Conservation (phyloP, 2,113 vertebrate species). For the Sapajus apella region DNA sequence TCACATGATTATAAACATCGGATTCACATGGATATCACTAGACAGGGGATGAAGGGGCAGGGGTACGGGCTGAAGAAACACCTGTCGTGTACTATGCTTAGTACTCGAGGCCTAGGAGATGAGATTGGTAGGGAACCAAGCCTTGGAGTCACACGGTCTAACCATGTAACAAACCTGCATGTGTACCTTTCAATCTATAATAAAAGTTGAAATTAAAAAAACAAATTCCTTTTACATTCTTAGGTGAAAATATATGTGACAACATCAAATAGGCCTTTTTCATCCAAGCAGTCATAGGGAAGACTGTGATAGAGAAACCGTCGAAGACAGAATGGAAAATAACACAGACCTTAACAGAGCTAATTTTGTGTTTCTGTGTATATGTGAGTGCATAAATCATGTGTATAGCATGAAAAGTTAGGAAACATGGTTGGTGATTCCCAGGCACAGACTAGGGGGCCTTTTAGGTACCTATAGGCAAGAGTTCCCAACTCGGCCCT, state of each 20-base stretch:
- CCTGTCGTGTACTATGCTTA: no score
- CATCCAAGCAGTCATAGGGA: not conserved
- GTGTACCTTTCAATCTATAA: no score
- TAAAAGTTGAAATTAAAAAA: no score
- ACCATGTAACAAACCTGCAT: no score
- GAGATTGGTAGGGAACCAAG: no score
- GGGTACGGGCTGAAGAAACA: no score
- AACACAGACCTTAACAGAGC: not conserved
- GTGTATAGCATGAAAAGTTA: not conserved
- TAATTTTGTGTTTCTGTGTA: not conserved
- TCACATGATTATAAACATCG: no score
- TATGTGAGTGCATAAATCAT: not conserved
- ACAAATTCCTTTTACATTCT: not conserved
- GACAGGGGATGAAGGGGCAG: no score
- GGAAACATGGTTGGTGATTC: fast-evolving
- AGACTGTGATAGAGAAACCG: not conserved
- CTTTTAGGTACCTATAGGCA: not conserved
- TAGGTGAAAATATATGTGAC: not conserved
- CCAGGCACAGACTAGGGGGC: not conserved
- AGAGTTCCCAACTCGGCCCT: not conserved
- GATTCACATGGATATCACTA: no score
- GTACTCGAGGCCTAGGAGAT: no score
- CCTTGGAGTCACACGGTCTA: no score
- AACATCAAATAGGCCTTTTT: not conserved
- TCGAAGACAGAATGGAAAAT: not conserved